Conservation (phyloP, 1,140 invertebrate species). For the Steinernema feltiae region DNA sequence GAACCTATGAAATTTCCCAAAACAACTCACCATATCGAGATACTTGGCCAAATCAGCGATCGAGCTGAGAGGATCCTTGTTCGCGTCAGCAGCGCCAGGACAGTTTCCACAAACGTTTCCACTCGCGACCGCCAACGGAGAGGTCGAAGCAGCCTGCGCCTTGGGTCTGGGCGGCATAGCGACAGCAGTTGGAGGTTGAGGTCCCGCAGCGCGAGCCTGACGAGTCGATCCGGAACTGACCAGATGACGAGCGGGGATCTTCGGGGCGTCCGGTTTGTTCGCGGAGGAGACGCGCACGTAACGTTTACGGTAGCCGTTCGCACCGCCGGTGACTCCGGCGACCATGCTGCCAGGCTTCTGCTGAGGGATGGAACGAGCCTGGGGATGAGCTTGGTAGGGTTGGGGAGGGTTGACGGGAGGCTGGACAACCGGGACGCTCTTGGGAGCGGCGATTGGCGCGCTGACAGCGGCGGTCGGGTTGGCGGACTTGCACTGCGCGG, state of each 20-base stretch:
- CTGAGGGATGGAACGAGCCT: background rate
- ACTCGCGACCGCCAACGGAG: background rate
- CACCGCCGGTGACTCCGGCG: background rate
- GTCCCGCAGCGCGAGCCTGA: background rate
- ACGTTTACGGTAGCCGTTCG: background rate
- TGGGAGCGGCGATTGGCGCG: background rate
- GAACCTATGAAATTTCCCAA: background rate
- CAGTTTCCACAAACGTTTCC: constrained; percentile 28
- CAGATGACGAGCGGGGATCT: background rate
- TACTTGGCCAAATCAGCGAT: constrained; percentile 29
- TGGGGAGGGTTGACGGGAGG: background rate
- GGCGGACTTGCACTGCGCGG: background rate
- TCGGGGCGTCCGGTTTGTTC: constrained; percentile 4
- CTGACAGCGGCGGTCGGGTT: background rate
- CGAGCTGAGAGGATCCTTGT: constrained; percentile 19
- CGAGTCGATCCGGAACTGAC: background rate
- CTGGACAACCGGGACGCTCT: background rate
- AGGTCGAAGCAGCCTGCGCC: constrained; percentile 13
- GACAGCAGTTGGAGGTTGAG: constrained; percentile 2
- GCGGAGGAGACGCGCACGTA: background rate
- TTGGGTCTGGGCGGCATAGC: background rate
- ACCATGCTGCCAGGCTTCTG: background rate
- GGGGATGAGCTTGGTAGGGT: background rate
- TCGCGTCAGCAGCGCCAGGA: constrained; percentile 23
- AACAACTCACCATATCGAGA: constrained; percentile 41